Evolutionary conservation across 2,797 vertebrate genomes (phyloP).

Genomic region (Notoglanidium macrostoma): DNA sequence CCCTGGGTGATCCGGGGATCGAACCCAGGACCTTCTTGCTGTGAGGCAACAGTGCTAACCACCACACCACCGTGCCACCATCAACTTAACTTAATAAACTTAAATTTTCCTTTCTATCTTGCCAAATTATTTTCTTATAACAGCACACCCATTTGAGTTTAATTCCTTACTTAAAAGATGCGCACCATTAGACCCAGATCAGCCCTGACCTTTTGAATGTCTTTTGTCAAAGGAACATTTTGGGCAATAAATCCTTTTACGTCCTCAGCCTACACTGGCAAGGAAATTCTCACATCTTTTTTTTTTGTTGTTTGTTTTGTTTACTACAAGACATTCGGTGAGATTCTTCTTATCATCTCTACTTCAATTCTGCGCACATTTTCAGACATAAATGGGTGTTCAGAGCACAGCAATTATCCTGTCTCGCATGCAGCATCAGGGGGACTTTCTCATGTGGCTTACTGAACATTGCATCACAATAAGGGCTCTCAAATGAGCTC

Average conservation of each 20-base stretch:
- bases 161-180: neutral
- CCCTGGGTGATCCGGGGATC: no score
- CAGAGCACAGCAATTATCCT: constrained; percentile 51
- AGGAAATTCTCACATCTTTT: neutral
- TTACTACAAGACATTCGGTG: constrained; percentile 31
- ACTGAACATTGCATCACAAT: constrained; percentile 41
- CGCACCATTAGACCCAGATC: neutral
- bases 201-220: neutral
- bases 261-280: neutral
- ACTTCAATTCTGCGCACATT: constrained; percentile 43
- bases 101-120: neutral
- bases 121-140: neutral
- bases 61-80: no score
- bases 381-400: constrained; percentile 49
- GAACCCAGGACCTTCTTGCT: no score
- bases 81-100: neutral
- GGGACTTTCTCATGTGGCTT: constrained; percentile 35
- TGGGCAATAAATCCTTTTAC: neutral
- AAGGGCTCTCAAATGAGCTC: constrained; percentile 23
- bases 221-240: constrained; percentile 9
- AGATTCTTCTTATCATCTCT: constrained; percentile 28
- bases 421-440: constrained; percentile 27
- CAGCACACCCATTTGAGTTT: neutral
- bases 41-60: no score
- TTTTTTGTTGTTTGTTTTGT: constrained; percentile 24